A percentile compares a stretch with the other conserved stretches of the same genome.
phyloP scores from a whole-genome alignment of 1,140 invertebrate species.

The Apis laboriosa region DNA sequence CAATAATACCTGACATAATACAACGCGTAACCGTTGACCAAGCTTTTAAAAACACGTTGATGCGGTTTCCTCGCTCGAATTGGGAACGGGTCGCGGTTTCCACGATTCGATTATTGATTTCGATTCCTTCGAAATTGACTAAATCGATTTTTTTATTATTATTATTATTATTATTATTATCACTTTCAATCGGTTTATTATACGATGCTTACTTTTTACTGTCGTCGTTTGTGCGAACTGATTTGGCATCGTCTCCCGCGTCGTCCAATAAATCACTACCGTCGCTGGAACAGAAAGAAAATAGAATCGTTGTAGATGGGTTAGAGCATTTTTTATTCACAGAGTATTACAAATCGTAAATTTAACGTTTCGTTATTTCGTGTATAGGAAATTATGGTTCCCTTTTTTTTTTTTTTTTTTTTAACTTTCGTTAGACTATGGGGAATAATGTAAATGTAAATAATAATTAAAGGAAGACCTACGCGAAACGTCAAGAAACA shows the following conservation, averaged over 20 bases:
- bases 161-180: neutral
- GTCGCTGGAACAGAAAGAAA: conserved; percentile 77
- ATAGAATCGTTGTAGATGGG: neutral
- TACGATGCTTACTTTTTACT: conserved; percentile 84
- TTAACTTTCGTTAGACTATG: neutral
- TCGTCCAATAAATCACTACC: conserved; percentile 83
- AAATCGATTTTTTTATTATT: no score
- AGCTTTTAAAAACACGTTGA: conserved; percentile 14
- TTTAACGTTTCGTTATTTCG: no score
- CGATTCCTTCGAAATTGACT: no score
- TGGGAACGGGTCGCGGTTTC: neutral
- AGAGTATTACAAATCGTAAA: no score
- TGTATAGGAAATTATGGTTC: no score
- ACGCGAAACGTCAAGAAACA: conserved; percentile 37
- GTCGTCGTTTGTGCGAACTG: conserved; percentile 83
- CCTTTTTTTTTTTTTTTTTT: no score
- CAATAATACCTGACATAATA: conserved; percentile 66
- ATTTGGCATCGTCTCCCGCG: conserved; percentile 83
- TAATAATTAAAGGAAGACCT: conserved; percentile 58
- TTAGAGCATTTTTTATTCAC: no score
- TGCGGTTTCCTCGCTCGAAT: conserved; percentile 21
- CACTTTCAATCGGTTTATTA: no score
- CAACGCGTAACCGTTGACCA: conserved; percentile 42
- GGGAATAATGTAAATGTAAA: conserved; percentile 43
- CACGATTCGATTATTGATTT: neutral